These are phyloP conservation scores for Menura novaehollandiae DNA, from an alignment of 2,113 vertebrate genomes.

Conservation along the genomic window DNA sequence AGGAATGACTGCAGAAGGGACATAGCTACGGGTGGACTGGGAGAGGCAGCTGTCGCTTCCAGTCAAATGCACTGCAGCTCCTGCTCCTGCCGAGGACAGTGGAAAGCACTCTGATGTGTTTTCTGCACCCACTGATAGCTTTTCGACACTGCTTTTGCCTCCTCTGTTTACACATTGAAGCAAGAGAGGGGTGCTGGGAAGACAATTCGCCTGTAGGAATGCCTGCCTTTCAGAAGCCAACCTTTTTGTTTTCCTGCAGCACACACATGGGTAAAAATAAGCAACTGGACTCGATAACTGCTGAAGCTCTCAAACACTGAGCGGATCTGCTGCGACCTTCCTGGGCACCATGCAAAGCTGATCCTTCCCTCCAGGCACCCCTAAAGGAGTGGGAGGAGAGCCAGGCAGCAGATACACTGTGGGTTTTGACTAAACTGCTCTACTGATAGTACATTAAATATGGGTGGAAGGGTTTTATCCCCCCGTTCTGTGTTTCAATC, in stretches of 20 bases:
- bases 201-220: not conserved
- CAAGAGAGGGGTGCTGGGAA: not conserved
- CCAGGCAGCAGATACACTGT: accelerated
- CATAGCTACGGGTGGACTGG: accelerated
- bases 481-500: not conserved
- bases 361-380: not conserved
- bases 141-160: not conserved
- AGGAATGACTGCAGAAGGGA: not conserved
- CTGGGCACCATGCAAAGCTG: not conserved
- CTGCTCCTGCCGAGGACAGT: accelerated
- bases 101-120: not conserved
- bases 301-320: not conserved
- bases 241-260: not conserved
- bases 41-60: not conserved
- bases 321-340: not conserved
- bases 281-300: accelerated
- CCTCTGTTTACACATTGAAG: not conserved
- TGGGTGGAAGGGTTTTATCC: not conserved
- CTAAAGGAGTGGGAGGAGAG: not conserved
- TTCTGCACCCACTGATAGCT: not conserved
- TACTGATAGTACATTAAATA: not conserved
- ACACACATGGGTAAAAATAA: not conserved
- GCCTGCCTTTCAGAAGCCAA: not conserved
- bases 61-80: not conserved
- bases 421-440: not conserved